Evolutionary conservation across 2,888 invertebrate genomes (phyloP).

Genomic region (Synergus itoensis): DNA sequence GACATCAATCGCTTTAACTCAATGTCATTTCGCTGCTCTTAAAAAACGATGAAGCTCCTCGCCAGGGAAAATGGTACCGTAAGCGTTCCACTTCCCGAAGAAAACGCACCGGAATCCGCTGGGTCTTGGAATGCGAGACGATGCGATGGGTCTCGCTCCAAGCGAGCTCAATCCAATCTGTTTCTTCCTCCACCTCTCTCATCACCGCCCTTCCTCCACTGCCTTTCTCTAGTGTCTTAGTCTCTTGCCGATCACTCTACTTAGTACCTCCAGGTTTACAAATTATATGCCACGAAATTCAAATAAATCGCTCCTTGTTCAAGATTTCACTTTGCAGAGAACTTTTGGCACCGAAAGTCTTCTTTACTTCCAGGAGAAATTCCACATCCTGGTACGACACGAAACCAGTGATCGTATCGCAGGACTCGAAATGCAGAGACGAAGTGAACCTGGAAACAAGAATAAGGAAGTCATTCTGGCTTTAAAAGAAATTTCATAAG

Average conservation of each 20-base stretch:
- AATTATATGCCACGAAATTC: conserved; percentile 20
- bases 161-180: conserved; percentile 31
- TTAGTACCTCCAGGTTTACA: conserved; percentile 4
- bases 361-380: conserved; percentile 72
- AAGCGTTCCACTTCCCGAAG: conserved; percentile 74
- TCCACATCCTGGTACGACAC: conserved; percentile 51
- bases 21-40: conserved; percentile 34
- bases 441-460: conserved; percentile 26
- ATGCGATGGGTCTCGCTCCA: neutral
- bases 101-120: conserved; percentile 75
- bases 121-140: conserved; percentile 45
- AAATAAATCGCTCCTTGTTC: neutral
- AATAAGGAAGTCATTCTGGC: conserved; percentile 5
- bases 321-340: conserved; percentile 20
- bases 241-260: conserved; percentile 30
- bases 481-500: conserved; percentile 11
- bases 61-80: conserved; percentile 73
- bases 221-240: conserved; percentile 38
- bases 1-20: conserved; percentile 10
- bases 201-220: conserved; percentile 8
- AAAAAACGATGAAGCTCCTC: conserved; percentile 52
- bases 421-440: neutral
- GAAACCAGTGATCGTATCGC: conserved; percentile 22
- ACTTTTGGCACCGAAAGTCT: conserved; percentile 63
- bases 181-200: conserved; percentile 31